These are phyloP conservation scores for Empis livida DNA, from an alignment of 2,888 invertebrate species.

Conservation along the genomic window DNA sequence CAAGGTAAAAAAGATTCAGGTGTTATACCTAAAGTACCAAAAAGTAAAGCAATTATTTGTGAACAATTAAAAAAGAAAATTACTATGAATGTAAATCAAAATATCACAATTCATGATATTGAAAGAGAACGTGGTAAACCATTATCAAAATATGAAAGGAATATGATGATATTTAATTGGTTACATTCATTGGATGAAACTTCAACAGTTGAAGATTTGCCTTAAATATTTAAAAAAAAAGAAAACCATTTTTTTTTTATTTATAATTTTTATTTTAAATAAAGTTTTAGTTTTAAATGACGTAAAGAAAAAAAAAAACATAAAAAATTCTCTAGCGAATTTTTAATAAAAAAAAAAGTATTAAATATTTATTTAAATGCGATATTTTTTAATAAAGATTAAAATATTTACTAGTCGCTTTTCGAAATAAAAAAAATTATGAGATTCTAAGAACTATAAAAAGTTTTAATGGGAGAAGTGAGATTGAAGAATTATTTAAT, in stretches of 20 bases:
- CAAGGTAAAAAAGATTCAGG: neutral
- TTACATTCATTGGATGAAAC: constrained; percentile 69
- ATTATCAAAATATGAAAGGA: constrained; percentile 78
- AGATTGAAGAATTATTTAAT: too few relatives aligned
- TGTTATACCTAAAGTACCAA: neutral
- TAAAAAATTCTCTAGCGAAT: neutral
- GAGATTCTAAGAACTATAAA: too few relatives aligned
- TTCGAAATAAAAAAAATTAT: too few relatives aligned
- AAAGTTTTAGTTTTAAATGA: neutral
- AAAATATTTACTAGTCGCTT: too few relatives aligned
- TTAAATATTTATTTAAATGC: too few relatives aligned
- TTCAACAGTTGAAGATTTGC: constrained; percentile 39
- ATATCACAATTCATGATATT: constrained; percentile 64
- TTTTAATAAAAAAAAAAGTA: too few relatives aligned
- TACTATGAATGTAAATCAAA: constrained; percentile 17
- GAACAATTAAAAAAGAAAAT: constrained; percentile 14
- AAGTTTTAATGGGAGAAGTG: too few relatives aligned
- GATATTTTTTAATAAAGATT: too few relatives aligned
- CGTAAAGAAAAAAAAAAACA: neutral
- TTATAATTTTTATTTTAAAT: neutral
- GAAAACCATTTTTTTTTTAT: neutral
- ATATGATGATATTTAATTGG: constrained; percentile 95
- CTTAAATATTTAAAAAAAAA: constrained; percentile 8
- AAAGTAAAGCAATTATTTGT: constrained; percentile 8
- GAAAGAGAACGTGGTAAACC: constrained; percentile 73